Conservation (phyloP, 2,888 invertebrate species). For the Brachyptera risi region DNA sequence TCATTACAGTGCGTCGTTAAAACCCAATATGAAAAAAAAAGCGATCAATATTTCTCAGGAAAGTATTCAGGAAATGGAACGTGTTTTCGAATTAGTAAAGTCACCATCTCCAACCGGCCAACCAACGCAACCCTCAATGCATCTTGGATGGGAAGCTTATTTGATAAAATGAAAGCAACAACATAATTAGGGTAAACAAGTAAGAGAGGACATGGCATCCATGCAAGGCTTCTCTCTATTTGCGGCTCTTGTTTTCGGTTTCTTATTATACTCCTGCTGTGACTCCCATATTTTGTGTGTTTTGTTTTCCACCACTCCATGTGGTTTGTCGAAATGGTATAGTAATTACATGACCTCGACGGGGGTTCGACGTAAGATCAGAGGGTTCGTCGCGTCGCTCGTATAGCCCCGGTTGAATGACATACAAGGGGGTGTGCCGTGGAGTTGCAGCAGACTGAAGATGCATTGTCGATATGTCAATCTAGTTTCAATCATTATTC, state of each 20-base stretch:
- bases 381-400: neutral
- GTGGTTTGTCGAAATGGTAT: neutral
- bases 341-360: slow-evolving; percentile 13
- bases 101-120: too few relatives aligned
- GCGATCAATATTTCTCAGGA: too few relatives aligned
- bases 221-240: neutral
- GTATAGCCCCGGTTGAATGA: neutral
- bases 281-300: slow-evolving; percentile 19
- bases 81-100: too few relatives aligned
- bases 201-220: too few relatives aligned
- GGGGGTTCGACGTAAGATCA: slow-evolving; percentile 2
- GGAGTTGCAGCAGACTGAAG: neutral
- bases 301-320: slow-evolving; percentile 22
- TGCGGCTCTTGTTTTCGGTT: too few relatives aligned
- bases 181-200: too few relatives aligned
- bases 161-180: too few relatives aligned
- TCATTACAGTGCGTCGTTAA: too few relatives aligned
- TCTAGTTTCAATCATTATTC: neutral
- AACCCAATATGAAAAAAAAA: too few relatives aligned
- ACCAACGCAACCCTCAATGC: too few relatives aligned
- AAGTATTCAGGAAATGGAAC: too few relatives aligned
- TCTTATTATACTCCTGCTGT: neutral
- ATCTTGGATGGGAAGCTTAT: too few relatives aligned
- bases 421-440: neutral
- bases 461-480: neutral